Base-by-base conservation (phyloP, 2,113 vertebrate genomes). In the Corvus cornix region DNA sequence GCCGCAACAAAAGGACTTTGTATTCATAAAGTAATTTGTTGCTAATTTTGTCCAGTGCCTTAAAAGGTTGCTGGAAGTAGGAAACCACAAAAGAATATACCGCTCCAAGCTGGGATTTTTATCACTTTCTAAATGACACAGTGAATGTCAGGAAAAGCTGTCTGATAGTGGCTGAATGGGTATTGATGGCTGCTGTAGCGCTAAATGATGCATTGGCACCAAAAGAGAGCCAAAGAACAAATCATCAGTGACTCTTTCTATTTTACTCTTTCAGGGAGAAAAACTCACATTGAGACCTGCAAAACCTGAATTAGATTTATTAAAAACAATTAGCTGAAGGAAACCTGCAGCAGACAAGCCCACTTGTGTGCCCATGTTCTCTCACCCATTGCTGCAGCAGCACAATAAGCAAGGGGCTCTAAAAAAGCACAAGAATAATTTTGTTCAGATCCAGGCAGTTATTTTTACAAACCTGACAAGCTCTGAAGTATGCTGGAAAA, bases 41-140 rank as follows among this genome's bases (percentile, higher is more conserved):
- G 76, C 73, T 96, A 82, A 93, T 96, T 97, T 97, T 95, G 87
- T 86, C 77, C 95, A 90, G 89, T 89, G 91, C 84, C 95, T 87
- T 97, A 93, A 96, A 97, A 98, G 96, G 94, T 97, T 97, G 95
- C 91, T 92, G 96, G 94, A 96, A 79, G 75, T 69, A 96, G 94
- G 88, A 95, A 95, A 97, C 60, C 63, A 96, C 97, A 97, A 96
- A 97, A 97, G 70, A 98, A 96, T 97, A 93, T 95, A 89, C 89
- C 93, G 87, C 93, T 97, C 91, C 96, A 94, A 97, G 95, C 97
- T 93, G 81, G 86, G 84, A 93, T 93, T 96, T 98, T 98, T 97
- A 96, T 96, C 97, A 95, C 95, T 97, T 98, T 97, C 96, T 97
- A 97, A 98, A 97, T 95, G 96, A 97, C 92, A 94, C 60, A 93